A percentile compares a stretch with the other conserved stretches of the same genome.
phyloP scores from a whole-genome alignment of 2,113 vertebrate genomes.

The Donacobius atricapilla region DNA sequence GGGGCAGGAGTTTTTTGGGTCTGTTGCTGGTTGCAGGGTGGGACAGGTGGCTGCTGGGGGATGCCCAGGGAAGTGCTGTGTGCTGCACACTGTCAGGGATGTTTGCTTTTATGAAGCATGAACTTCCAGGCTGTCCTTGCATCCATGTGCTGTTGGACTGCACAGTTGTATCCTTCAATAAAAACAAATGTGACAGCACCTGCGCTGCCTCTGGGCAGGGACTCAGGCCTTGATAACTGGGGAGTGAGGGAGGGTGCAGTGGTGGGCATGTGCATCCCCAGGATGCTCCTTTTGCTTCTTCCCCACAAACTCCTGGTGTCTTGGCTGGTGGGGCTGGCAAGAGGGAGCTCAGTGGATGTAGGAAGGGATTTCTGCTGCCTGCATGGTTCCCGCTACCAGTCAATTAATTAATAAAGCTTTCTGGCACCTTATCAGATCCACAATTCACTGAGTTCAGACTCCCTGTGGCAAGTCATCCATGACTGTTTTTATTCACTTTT shows the following conservation, averaged over 20 bases:
- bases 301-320: fast-evolving
- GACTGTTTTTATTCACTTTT: background rate
- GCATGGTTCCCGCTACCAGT: background rate
- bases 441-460: background rate
- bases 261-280: fast-evolving
- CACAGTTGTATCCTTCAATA: background rate
- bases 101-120: background rate
- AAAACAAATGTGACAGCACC: background rate
- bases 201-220: background rate
- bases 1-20: background rate
- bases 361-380: background rate
- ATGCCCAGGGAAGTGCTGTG: fast-evolving
- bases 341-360: background rate
- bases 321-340: too few species aligned
- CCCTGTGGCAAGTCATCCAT: fast-evolving
- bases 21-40: background rate
- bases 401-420: background rate
- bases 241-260: background rate
- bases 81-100: fast-evolving
- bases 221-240: background rate
- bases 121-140: background rate
- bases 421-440: background rate
- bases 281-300: background rate
- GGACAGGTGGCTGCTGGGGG: background rate
- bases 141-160: background rate